Evolutionary conservation across 2,888 invertebrate species (phyloP), one percentile per base, ranked within the genome.

Genomic region (Eilema griseolum): DNA sequence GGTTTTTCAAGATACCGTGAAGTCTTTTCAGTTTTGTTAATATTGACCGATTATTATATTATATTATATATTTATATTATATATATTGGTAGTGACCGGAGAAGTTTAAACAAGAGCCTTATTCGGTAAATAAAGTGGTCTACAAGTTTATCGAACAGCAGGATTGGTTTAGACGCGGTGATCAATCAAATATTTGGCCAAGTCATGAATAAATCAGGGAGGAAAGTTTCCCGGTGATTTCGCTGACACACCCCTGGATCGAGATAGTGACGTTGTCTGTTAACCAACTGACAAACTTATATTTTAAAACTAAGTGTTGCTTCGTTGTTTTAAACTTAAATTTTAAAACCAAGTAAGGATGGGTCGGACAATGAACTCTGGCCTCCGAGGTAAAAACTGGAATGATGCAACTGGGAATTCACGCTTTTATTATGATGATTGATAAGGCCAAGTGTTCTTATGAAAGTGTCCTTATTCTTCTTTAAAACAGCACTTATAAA

Each of bases 121-220:
- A 90, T 90, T 88, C 88, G 85, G 85, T 84, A 91, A 92, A 93
- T 93, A 92, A 93, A 93, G 93, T 91, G 89, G 89, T 90, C 87
- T 84, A 89, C 89, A 91, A 92, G 89, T 93, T 93, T 91, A 93
- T 93, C 90, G 90, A 86, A 80, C 83, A 84, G 86, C 83, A 85
- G 87, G 88, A 92, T 92, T 93, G 92, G 90, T 90, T 87, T 73
- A 90, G 93, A 92, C 90, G 86, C 81, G 84, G 90, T 90, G 89
- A 95, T 95, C 94, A 94, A 95, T 95, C 94, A 95, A 94, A 93
- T 93, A 93, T 93, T 90, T 89, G 90, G 90, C 87, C 80, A 88
- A 92, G 92, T 93, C 93, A 93, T 92, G 92, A 93, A 93, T 93
- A 93, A 93, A 93, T 92, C 90, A 88, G 82, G 66, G 84, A 59